Conservation (phyloP, 2,113 vertebrate species). For the Chrysemys picta region DNA sequence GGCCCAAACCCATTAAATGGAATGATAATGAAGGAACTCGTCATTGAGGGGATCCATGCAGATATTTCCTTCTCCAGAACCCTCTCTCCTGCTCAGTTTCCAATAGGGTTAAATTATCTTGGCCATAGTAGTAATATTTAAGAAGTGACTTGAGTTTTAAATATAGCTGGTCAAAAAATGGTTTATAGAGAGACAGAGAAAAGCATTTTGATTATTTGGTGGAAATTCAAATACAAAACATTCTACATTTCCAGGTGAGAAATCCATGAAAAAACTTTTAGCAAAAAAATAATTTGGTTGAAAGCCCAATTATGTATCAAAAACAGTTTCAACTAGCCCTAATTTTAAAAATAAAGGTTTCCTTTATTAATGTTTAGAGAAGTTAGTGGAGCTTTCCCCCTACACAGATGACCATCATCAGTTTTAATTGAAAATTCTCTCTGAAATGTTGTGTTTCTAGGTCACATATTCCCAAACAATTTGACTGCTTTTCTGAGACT, state of each 20-base stretch:
- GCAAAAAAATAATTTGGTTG: not conserved
- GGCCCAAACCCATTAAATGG: not conserved
- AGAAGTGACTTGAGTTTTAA: not conserved
- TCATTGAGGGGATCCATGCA: not conserved
- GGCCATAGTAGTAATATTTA: not conserved
- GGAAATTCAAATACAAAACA: not conserved
- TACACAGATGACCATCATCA: not conserved
- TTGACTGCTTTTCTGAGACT: conserved; percentile 13
- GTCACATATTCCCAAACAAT: conserved; percentile 39
- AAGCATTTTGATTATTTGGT: not conserved
- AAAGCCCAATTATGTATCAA: not conserved
- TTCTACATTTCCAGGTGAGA: not conserved
- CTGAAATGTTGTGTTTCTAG: conserved; percentile 33
- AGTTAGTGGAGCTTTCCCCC: not conserved
- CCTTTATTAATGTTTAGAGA: conserved; percentile 20
- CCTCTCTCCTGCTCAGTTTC: not conserved
- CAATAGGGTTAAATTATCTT: not conserved
- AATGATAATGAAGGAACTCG: not conserved
- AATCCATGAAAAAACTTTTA: not conserved
- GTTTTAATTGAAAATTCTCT: conserved; percentile 32
- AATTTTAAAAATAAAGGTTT: conserved; percentile 8
- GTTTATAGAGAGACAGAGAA: not conserved
- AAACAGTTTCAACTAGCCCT: not conserved
- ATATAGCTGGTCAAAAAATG: not conserved
- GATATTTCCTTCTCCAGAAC: not conserved